These are phyloP conservation scores for Lymantria dispar DNA, from an alignment of 2,888 invertebrate species.

Conservation along the genomic window DNA sequence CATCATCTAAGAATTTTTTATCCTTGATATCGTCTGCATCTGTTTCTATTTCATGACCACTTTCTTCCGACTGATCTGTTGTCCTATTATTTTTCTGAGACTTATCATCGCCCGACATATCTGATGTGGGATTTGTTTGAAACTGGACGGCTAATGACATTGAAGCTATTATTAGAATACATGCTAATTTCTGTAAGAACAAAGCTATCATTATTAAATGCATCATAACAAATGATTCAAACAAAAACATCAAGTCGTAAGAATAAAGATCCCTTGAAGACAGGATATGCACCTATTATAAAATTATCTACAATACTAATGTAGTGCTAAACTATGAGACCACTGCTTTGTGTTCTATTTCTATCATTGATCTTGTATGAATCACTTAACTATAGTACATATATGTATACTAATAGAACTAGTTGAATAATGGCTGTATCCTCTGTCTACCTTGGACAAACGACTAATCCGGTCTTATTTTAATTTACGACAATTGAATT, in stretches of 20 bases:
- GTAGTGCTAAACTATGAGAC: background rate
- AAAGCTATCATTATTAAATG: constrained; percentile 1
- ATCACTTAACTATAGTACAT: constrained; percentile 54
- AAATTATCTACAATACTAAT: no score
- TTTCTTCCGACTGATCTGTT: constrained; percentile 63
- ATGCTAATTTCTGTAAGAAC: constrained; percentile 51
- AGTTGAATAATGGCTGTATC: constrained; percentile 67
- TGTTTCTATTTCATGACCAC: constrained; percentile 64
- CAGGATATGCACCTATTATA: background rate
- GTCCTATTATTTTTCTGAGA: constrained; percentile 54
- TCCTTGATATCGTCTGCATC: constrained; percentile 64
- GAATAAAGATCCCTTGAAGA: background rate
- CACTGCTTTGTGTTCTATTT: constrained; percentile 8
- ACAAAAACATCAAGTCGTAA: background rate
- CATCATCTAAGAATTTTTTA: constrained; percentile 67
- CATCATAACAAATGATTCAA: background rate
- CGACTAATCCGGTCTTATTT: constrained; percentile 12
- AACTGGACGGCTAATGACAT: constrained; percentile 52
- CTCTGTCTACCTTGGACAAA: constrained; percentile 33
- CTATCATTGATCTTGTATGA: constrained; percentile 38
- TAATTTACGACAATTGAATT: constrained; percentile 8
- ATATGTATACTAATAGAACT: constrained; percentile 25
- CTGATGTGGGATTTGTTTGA: constrained; percentile 62
- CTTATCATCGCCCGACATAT: constrained; percentile 69
- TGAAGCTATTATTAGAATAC: constrained; percentile 41